Evolutionary conservation across 2,888 invertebrate species (phyloP).

Genomic region (Pandemis heparana): DNA sequence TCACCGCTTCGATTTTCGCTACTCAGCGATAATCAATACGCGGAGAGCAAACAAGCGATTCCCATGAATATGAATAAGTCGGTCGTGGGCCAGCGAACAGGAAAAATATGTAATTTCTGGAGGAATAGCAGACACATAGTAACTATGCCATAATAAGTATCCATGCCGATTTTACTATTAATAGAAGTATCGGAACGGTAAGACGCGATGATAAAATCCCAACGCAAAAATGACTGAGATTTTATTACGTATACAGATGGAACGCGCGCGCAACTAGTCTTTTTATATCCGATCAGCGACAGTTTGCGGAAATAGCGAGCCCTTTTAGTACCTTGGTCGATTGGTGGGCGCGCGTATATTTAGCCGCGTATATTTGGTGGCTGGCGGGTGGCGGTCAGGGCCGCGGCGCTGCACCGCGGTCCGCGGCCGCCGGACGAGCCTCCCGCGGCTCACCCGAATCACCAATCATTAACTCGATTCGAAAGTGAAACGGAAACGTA

Average conservation of each 20-base stretch:
- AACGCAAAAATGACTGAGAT: background rate
- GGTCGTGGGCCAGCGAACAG: background rate
- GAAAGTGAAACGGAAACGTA: slow-evolving; percentile 42
- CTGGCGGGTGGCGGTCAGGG: slow-evolving; percentile 64
- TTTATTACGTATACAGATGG: background rate
- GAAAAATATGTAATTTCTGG: background rate
- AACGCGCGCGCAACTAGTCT: slow-evolving; percentile 22
- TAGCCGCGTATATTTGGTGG: slow-evolving; percentile 53
- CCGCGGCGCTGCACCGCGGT: slow-evolving; percentile 48
- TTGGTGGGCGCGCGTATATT: slow-evolving; percentile 53
- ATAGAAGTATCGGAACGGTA: background rate
- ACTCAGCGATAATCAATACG: slow-evolving; percentile 31
- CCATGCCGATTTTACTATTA: background rate
- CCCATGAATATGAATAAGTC: slow-evolving; percentile 25
- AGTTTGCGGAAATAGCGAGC: slow-evolving; percentile 38
- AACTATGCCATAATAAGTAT: background rate
- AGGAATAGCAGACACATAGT: background rate
- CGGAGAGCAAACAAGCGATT: slow-evolving; percentile 24
- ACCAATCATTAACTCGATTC: slow-evolving; percentile 14
- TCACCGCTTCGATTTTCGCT: slow-evolving; percentile 33
- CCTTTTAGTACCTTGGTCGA: slow-evolving; percentile 29
- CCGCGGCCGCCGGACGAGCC: slow-evolving; percentile 11
- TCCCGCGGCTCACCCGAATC: background rate
- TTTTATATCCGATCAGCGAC: slow-evolving; percentile 37
- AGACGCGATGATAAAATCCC: background rate